Conservation (phyloP, 2,888 invertebrate genomes). For the Drosophila neotestacea region DNA sequence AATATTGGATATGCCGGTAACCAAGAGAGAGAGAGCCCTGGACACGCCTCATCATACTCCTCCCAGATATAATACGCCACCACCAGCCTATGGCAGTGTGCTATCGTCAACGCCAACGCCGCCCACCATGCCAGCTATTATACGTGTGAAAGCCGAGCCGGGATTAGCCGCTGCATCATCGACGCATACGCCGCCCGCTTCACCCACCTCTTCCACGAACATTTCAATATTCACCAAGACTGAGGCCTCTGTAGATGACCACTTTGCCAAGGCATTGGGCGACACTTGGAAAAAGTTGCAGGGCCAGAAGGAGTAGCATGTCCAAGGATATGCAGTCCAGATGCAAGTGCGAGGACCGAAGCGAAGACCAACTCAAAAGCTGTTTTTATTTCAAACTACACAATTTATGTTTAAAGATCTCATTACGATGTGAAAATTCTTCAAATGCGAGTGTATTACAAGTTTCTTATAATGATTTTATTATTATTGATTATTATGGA, state of each 20-base stretch:
- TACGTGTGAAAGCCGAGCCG: slow-evolving; percentile 82
- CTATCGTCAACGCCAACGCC: slow-evolving; percentile 53
- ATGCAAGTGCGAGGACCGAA: neutral
- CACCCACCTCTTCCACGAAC: slow-evolving; percentile 75
- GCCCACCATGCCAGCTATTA: slow-evolving; percentile 75
- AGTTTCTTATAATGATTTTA: slow-evolving; percentile 77
- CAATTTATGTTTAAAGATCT: slow-evolving; percentile 76
- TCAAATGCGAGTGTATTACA: slow-evolving; percentile 79
- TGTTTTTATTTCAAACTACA: slow-evolving; percentile 76
- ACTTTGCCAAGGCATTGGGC: slow-evolving; percentile 95
- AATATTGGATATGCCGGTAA: slow-evolving; percentile 46
- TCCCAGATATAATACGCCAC: slow-evolving; percentile 69
- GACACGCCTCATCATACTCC: slow-evolving; percentile 69
- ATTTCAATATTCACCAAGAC: slow-evolving; percentile 75
- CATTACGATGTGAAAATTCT: slow-evolving; percentile 75
- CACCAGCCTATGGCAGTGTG: slow-evolving; percentile 63
- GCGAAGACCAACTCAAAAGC: slow-evolving; percentile 63
- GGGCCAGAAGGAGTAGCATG: slow-evolving; percentile 86
- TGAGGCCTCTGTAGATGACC: slow-evolving; percentile 91
- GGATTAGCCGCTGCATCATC: slow-evolving; percentile 77
- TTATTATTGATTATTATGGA: slow-evolving; percentile 57
- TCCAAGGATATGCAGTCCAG: slow-evolving; percentile 14
- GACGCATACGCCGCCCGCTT: slow-evolving; percentile 77
- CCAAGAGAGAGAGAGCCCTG: slow-evolving; percentile 56
- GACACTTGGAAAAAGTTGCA: slow-evolving; percentile 93